Evolutionary conservation across 2,113 vertebrate species (phyloP).

Genomic region (Irena cyanogastra): DNA sequence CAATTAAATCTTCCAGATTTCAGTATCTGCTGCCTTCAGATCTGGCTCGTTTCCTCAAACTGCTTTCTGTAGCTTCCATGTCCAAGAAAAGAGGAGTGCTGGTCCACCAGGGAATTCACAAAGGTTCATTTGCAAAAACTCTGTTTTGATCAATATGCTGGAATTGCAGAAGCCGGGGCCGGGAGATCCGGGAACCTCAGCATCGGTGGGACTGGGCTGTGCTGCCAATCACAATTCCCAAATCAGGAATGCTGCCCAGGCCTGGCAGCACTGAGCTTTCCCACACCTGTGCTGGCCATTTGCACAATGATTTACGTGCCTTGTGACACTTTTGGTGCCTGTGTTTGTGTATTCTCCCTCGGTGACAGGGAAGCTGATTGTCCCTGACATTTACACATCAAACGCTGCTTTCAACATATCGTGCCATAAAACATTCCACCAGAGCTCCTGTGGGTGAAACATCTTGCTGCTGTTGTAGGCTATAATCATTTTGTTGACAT

Average conservation of each 20-base stretch:
- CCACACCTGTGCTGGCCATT: neutral
- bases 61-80: neutral
- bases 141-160: neutral
- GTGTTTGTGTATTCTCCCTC: neutral
- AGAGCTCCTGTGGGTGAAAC: conserved; percentile 15
- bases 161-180: fast-evolving
- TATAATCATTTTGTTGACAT: conserved; percentile 56
- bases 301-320: neutral
- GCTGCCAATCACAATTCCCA: fast-evolving
- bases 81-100: neutral
- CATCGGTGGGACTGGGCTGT: fast-evolving
- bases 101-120: neutral
- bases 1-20: conserved; percentile 64
- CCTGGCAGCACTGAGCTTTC: neutral
- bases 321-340: neutral
- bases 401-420: neutral
- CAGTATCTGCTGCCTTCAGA: conserved; percentile 54
- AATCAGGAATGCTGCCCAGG: fast-evolving
- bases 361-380: neutral
- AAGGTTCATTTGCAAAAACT: neutral
- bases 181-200: fast-evolving
- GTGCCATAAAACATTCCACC: neutral
- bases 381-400: conserved; percentile 42
- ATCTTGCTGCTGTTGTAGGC: conserved; percentile 24
- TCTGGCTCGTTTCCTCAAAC: neutral